A percentile compares a stretch with the other conserved stretches of the same genome.
Evolutionary conservation across 2,888 invertebrate genomes (phyloP).

Genomic region (Hyalella azteca): DNA sequence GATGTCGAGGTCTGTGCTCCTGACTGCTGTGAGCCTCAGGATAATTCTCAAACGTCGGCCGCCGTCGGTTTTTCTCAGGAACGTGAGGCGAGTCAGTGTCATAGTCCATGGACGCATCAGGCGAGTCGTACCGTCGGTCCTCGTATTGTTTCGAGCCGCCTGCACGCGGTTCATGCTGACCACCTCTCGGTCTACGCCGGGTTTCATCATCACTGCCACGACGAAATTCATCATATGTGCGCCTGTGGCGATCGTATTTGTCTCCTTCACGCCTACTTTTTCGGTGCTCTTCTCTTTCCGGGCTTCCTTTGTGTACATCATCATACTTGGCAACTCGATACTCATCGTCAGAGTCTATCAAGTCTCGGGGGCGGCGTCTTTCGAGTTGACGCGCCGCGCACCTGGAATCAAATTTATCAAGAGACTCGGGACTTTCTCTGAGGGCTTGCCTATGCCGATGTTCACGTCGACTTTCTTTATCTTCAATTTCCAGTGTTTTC

Average conservation of each 20-base stretch:
- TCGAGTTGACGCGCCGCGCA: background rate
- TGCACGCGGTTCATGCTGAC: background rate
- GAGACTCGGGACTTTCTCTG: conserved; percentile 5
- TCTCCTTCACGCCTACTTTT: conserved; percentile 8
- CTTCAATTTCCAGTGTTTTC: background rate
- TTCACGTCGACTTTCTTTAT: background rate
- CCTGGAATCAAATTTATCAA: background rate
- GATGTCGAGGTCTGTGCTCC: background rate
- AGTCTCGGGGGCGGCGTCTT: background rate
- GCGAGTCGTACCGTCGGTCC: conserved; percentile 12
- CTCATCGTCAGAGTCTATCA: background rate
- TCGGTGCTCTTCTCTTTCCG: background rate
- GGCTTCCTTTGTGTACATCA: background rate
- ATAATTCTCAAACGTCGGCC: background rate
- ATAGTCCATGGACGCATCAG: conserved; percentile 1
- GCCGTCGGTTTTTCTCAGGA: background rate
- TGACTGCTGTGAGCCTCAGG: background rate
- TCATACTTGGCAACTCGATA: conserved; percentile 10
- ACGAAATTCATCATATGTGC: conserved; percentile 9
- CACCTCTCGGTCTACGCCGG: background rate
- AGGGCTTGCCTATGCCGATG: background rate
- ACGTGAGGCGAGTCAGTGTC: background rate
- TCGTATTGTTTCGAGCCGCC: background rate
- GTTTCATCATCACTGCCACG: conserved; percentile 3
- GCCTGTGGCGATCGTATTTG: conserved; percentile 14